Percentiles rank a stretch among this genome's conserved stretches.
phyloP scores from a whole-genome alignment of 2,888 invertebrate species.

The Apoda limacodes region DNA sequence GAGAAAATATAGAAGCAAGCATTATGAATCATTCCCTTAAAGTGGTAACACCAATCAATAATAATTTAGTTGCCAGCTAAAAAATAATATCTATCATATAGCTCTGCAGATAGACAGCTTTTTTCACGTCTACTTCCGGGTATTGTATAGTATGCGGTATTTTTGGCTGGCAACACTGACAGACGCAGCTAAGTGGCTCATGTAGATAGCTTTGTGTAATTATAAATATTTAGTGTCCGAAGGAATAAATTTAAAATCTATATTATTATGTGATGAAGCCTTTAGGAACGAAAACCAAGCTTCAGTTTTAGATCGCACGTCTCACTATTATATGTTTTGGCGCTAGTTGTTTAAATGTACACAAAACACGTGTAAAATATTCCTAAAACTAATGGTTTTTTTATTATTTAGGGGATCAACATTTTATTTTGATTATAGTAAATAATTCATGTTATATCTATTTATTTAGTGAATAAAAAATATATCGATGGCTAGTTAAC shows the following conservation, averaged over 20 bases:
- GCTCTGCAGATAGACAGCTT: not conserved
- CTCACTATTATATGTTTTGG: conserved; percentile 30
- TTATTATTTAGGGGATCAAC: conserved; percentile 35
- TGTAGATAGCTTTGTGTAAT: conserved; percentile 70
- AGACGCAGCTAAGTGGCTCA: conserved; percentile 52
- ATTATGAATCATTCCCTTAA: conserved; percentile 62
- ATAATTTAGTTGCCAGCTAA: conserved; percentile 38
- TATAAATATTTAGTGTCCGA: conserved; percentile 64
- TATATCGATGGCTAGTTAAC: conserved; percentile 19
- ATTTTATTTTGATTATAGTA: conserved; percentile 42
- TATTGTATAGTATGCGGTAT: not conserved
- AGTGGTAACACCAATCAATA: conserved; percentile 41
- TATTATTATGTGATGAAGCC: conserved; percentile 31
- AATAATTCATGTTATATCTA: conserved; percentile 58
- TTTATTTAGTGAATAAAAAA: conserved; percentile 55
- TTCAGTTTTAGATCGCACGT: conserved; percentile 44
- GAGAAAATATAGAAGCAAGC: conserved; percentile 49
- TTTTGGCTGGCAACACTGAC: conserved; percentile 22
- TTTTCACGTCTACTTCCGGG: not conserved
- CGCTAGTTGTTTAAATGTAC: conserved; percentile 28
- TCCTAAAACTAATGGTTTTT: conserved; percentile 36
- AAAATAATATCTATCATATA: conserved; percentile 18
- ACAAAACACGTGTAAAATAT: conserved; percentile 32
- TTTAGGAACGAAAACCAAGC: conserved; percentile 22
- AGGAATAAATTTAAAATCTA: conserved; percentile 35